Evolutionary conservation across 1,140 invertebrate genomes (phyloP).

Genomic region (Polypedilum vanderplanki): DNA sequence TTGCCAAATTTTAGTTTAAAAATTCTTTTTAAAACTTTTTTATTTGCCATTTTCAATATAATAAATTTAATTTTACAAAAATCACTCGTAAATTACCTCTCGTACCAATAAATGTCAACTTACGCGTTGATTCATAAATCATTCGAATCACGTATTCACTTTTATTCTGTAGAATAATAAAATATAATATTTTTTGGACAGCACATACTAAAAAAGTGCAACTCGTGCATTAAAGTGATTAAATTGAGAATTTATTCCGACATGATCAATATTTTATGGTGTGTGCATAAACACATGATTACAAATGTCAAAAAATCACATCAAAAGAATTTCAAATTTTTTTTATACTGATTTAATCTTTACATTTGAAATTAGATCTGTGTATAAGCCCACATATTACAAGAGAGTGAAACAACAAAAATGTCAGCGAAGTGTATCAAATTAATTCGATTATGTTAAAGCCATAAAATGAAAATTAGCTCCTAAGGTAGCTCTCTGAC

Average conservation of each 20-base stretch:
- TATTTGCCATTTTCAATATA: too few relatives aligned
- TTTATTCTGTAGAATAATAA: background rate
- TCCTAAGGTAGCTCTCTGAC: background rate
- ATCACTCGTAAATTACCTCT: too few relatives aligned
- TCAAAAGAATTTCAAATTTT: too few relatives aligned
- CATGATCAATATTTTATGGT: background rate
- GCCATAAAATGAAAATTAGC: conserved; percentile 9
- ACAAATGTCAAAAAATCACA: too few relatives aligned
- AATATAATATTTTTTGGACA: background rate
- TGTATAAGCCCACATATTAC: conserved; percentile 1
- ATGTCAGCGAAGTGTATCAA: conserved; percentile 26
- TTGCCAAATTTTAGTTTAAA: too few relatives aligned
- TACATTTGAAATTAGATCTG: background rate
- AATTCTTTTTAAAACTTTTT: too few relatives aligned
- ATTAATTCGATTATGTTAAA: conserved; percentile 28
- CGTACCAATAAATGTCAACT: background rate
- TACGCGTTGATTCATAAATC: background rate
- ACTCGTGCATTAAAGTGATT: background rate
- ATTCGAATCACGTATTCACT: background rate
- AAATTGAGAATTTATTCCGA: background rate
- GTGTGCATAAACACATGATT: background rate
- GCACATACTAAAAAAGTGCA: background rate
- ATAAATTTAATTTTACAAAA: too few relatives aligned
- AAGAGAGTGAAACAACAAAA: background rate
- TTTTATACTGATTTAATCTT: background rate